phyloP scores from a whole-genome alignment of 1,140 invertebrate genomes.

The Penaeus indicus region DNA sequence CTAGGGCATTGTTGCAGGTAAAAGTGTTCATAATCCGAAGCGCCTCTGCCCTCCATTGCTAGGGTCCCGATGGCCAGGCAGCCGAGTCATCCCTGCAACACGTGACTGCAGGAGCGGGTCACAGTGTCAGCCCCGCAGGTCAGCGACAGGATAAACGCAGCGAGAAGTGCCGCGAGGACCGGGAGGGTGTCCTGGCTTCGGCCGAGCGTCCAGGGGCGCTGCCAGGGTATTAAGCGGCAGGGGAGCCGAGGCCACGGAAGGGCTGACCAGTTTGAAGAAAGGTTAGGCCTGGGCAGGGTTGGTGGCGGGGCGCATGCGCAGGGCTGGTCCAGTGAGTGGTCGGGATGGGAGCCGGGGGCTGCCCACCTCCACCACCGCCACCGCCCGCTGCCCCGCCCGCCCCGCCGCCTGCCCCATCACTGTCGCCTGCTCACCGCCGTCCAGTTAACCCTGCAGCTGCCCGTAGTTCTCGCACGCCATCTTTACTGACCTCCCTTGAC shows the following conservation, averaged over 20 bases:
- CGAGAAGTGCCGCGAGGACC: too few species aligned
- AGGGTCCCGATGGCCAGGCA: too few species aligned
- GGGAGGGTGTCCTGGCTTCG: too few species aligned
- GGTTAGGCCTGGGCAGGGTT: slow-evolving; percentile 33
- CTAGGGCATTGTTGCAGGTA: too few species aligned
- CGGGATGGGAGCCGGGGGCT: slow-evolving; percentile 24
- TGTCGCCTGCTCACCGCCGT: slow-evolving; percentile 44
- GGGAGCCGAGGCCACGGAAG: not conserved
- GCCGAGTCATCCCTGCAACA: too few species aligned
- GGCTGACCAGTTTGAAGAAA: slow-evolving; percentile 12
- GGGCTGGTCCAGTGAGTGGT: slow-evolving; percentile 38
- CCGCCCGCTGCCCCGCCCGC: slow-evolving; percentile 27
- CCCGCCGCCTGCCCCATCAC: slow-evolving; percentile 13
- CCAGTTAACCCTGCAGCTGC: slow-evolving; percentile 44
- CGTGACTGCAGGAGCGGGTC: too few species aligned
- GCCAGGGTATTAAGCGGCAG: too few species aligned
- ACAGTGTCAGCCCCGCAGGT: too few species aligned
- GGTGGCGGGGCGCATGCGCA: slow-evolving; percentile 43
- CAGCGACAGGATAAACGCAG: too few species aligned
- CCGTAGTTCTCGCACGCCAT: slow-evolving; percentile 31
- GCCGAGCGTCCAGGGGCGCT: too few species aligned
- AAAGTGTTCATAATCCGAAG: too few species aligned
- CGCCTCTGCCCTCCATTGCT: too few species aligned
- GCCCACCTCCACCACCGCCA: slow-evolving; percentile 29
- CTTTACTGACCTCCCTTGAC: not conserved